Conservation (phyloP, 2,797 vertebrate genomes). For the Bryconaethiops microstoma region DNA sequence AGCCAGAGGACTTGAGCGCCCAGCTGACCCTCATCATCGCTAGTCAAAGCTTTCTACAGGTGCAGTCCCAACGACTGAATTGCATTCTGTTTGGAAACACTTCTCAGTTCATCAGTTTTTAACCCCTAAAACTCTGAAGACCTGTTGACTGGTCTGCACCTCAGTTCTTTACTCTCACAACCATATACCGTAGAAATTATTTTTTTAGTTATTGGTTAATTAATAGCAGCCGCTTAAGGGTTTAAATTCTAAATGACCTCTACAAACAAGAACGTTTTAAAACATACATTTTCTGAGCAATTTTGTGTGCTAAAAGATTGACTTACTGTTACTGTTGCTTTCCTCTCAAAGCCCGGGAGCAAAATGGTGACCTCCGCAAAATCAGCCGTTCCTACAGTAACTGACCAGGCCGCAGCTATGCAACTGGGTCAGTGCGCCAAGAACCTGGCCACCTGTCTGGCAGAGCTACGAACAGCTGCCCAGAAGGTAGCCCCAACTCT, state of each 20-base stretch:
- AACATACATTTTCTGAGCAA: neutral
- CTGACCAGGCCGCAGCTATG: slow-evolving; percentile 97
- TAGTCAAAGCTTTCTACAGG: slow-evolving; percentile 98
- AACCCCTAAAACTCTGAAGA: neutral
- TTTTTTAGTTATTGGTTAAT: neutral
- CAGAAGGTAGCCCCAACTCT: slow-evolving; percentile 84
- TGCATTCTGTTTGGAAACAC: neutral
- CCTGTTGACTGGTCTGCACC: neutral
- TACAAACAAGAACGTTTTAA: neutral
- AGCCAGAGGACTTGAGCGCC: slow-evolving; percentile 93
- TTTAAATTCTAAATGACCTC: neutral
- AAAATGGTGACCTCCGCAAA: slow-evolving; percentile 98
- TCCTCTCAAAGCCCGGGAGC: slow-evolving; percentile 86
- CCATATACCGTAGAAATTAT: neutral
- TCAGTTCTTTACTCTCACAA: neutral
- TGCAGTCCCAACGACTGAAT: slow-evolving; percentile 37
- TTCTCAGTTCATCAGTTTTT: neutral
- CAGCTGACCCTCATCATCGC: slow-evolving; percentile 95
- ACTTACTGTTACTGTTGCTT: slow-evolving; percentile 37
- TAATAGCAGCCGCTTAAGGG: neutral
- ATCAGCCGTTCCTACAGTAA: slow-evolving; percentile 93
- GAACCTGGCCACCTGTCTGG: slow-evolving; percentile 95
- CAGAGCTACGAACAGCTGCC: slow-evolving; percentile 91
- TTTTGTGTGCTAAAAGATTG: neutral
- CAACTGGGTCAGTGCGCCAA: slow-evolving; percentile 97